Percentiles rank a stretch among this genome's conserved stretches.
These are phyloP conservation scores for Anhinga anhinga DNA, from an alignment of 2,113 vertebrate species.

Conservation along the genomic window DNA sequence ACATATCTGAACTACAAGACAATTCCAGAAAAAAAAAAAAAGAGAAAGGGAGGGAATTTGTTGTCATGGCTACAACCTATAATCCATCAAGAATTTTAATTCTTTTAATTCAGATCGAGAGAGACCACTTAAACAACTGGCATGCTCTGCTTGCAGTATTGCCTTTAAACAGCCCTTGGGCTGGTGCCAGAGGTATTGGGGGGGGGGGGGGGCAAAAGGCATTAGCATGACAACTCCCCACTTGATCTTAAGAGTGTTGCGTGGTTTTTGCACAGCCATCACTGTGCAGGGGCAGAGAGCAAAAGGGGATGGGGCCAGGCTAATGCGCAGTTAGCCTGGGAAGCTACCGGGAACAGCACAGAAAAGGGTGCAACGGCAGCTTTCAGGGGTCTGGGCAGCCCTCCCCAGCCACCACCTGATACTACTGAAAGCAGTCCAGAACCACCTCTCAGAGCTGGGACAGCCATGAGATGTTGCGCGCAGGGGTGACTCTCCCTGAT, in stretches of 20 bases:
- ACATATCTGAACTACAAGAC: not conserved
- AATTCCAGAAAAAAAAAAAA: not conserved
- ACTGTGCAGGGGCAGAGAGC: not conserved
- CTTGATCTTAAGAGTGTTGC: not conserved
- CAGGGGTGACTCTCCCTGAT: not conserved
- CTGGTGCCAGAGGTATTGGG: not conserved
- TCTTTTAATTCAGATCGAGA: not conserved
- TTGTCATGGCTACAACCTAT: conserved; percentile 33
- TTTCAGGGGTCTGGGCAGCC: not conserved
- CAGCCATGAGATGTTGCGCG: not conserved
- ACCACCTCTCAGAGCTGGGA: not conserved
- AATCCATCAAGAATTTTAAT: conserved; percentile 39
- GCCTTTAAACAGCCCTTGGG: not conserved
- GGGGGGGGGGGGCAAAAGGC: not conserved
- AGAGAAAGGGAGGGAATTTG: not conserved
- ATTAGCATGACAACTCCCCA: not conserved
- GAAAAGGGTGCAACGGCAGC: not conserved
- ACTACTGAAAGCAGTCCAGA: not conserved
- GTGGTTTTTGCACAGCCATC: not conserved
- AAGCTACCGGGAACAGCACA: not conserved
- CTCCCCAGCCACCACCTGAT: fast-evolving
- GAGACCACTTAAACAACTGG: conserved; percentile 3
- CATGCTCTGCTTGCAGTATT: not conserved
- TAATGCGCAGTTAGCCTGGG: not conserved
- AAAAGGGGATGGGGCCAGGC: not conserved